Evolutionary conservation across 2,888 invertebrate genomes (phyloP), one percentile per base, ranked within the genome.

Genomic region (Ormyrus thymus): DNA sequence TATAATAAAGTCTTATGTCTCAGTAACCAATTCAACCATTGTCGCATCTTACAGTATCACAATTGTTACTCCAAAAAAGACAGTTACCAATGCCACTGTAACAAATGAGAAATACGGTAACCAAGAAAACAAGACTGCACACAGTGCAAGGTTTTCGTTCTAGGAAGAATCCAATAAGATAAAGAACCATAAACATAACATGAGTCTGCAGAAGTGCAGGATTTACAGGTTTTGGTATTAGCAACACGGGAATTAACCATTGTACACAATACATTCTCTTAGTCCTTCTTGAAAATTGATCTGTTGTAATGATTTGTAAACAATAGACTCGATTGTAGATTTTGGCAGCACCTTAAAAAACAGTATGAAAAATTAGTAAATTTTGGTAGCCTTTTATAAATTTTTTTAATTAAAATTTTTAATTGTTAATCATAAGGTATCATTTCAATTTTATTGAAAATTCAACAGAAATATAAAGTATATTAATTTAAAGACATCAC

Each of bases 81-180:
- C 98, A 99, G 91, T 96, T 97, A 43, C 98, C 98, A 76, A 97
- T 94, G 81, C 98, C 98, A 90, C 97, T 97, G 92, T 98, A 98
- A 91, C 99, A 99, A 82, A 98, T 95, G 29, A 99, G 93, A 86
- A 96, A 96, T 75, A 98, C 96, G 43, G 98, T 97, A 56, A 96
- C 95, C 72, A 98, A 91, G 91, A 99, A 99, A 84, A 99, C 96
- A 74, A 98, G 92, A 87, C 97, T 97, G 92, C 99, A 99, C 83
- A 98, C 97, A 68, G 98, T 98, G 90, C 99, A 99, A 0, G 99
- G 99, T 90, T 97, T 98, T 86, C 97, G 92, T 89, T 98, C 98
- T 86, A 99, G 92, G 90, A 99, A 98, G 92, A 99, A 99, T 85
- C 98, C 97, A 85, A 98, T 95, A 85, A 99, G 91, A 91, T 99